Evolutionary conservation across 2,888 invertebrate species (phyloP), one percentile per base, ranked within the genome.

Genomic region (Oxyscelio sp.): DNA sequence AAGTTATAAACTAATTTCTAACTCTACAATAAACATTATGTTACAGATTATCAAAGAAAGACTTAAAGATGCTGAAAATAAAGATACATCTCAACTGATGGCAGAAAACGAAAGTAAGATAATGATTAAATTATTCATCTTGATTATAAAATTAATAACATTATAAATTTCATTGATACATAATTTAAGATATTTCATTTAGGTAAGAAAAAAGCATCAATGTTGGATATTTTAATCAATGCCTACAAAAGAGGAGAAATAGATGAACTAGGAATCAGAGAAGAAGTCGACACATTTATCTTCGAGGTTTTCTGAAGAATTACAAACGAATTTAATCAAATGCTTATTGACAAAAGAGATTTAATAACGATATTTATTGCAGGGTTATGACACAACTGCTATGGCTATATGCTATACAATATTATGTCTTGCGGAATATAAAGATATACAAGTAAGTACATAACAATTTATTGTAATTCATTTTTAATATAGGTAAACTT

Each of bases 191-290:
- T 9, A 34, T 34, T 34, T 9, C 11, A 9, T 34, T 1, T 34
- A 78, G 78, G 11, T 4, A 78, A 68, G 31, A 83, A 58, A 19
- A 77, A 56, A 31, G 27, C 68, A 43, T 63, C 88, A 17, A 87
- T 88, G 83, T 56, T 88, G 2, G 88, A 88, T 56, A 74, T 88
- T 56, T 71, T 88, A 2, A 81, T 88, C 17, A 58, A 74, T 22
- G 84, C 86, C 2, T 87, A 83, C n/a, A 66, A 82, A 31, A 82
- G 81, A 34, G 74, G 70, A 48, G 83, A 85, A 31, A 85, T 88
- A 8, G 85, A 79, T 50, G 75, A 86, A 73, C 15, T 34, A 13
- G 87, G 85, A 52, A 87, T 88, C 17, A 54, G 80, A 38, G 88
- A 81, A 58, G 82, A 82, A 70, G 82, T 81, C 0, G 56, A 81